Evolutionary conservation across 1,140 invertebrate genomes (phyloP).

Genomic region (Geopemphigus sp.): DNA sequence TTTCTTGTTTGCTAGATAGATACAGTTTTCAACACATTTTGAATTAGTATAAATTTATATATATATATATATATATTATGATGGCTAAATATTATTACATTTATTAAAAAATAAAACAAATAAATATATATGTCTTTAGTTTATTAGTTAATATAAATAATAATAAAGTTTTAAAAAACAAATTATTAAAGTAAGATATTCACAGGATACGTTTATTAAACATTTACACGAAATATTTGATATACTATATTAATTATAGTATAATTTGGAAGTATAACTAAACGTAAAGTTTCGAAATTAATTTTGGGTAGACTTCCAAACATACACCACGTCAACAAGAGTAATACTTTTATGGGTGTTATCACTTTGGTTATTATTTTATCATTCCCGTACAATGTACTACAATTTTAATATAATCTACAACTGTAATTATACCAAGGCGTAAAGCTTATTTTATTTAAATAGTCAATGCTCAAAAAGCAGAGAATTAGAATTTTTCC

Average conservation of each 20-base stretch:
- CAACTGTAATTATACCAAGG: no score
- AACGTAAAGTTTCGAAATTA: not conserved
- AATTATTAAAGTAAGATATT: not conserved
- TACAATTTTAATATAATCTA: no score
- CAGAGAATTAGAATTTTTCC: no score
- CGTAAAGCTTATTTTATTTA: no score
- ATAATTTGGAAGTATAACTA: not conserved
- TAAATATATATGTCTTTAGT: no score
- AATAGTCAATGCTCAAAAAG: no score
- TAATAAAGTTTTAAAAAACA: not conserved
- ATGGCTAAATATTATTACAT: no score
- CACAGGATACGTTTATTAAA: not conserved
- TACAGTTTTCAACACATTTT: no score
- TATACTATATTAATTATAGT: not conserved
- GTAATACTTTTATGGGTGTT: not conserved
- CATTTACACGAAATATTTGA: not conserved
- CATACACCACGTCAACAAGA: not conserved
- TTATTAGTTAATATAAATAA: not conserved
- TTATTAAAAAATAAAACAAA: no score
- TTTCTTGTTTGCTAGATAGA: no score
- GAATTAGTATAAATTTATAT: no score
- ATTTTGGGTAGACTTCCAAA: not conserved
- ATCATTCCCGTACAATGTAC: not conserved
- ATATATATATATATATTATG: no score
- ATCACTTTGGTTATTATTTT: not conserved